These are phyloP conservation scores for Phthorimaea operculella DNA, from an alignment of 1,140 invertebrate genomes.

Conservation along the genomic window DNA sequence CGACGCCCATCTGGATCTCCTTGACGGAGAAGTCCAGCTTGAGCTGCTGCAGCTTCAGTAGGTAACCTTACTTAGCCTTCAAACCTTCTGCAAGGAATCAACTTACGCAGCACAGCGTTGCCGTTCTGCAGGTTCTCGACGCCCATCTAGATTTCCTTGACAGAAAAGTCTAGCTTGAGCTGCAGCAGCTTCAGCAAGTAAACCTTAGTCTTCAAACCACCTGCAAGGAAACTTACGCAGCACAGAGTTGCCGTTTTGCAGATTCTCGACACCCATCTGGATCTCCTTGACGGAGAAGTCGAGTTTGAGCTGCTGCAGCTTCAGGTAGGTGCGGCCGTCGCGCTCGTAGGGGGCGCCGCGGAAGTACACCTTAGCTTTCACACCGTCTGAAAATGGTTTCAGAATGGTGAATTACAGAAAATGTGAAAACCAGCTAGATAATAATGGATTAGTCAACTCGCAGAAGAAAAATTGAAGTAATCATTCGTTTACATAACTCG, in stretches of 20 bases:
- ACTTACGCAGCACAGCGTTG: conserved; percentile 31
- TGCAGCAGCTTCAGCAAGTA: conserved; percentile 77
- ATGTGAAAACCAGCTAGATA: too few species aligned
- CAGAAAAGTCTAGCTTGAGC: conserved; percentile 84
- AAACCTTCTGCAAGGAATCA: too few species aligned
- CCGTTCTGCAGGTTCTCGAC: conserved; percentile 83
- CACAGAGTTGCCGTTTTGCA: conserved; percentile 81
- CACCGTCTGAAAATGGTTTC: conserved; percentile 70
- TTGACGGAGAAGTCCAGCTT: conserved; percentile 86
- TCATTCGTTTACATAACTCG: too few species aligned
- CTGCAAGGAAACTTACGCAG: conserved; percentile 82
- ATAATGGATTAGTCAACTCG: too few species aligned
- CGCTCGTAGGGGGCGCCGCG: conserved; percentile 73
- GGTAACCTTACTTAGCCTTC: too few species aligned
- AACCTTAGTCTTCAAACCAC: too few species aligned
- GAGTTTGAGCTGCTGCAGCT: conserved; percentile 80
- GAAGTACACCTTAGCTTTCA: conserved; percentile 85
- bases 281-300: conserved; percentile 84
- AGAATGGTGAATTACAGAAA: too few species aligned
- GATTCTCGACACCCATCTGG: conserved; percentile 84
- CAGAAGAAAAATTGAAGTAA: too few species aligned
- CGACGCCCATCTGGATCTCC: conserved; percentile 83
- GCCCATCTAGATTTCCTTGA: conserved; percentile 82
- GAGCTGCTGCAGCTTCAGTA: conserved; percentile 76
- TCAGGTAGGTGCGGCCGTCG: conserved; percentile 73